These are phyloP conservation scores for Dendropsophus ebraccatus DNA, from an alignment of 2,113 vertebrate genomes.

Conservation along the genomic window DNA sequence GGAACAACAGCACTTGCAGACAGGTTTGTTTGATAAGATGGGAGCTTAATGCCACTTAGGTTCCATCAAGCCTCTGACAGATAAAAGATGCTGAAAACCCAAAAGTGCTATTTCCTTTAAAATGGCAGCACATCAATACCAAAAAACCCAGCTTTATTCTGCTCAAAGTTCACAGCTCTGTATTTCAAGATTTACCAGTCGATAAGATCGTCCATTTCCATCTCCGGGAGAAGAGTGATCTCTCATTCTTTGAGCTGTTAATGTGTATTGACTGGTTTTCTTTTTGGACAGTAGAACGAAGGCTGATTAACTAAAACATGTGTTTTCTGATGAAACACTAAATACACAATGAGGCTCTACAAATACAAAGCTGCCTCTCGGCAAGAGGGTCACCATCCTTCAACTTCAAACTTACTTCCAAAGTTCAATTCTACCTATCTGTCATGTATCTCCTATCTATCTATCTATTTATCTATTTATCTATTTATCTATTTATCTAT, in stretches of 20 bases:
- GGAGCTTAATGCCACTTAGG: slow-evolving; percentile 70
- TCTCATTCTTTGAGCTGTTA: slow-evolving; percentile 76
- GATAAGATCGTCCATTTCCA: slow-evolving; percentile 74
- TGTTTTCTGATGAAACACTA: slow-evolving; percentile 66
- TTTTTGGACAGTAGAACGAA: slow-evolving; percentile 68
- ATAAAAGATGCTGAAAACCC: slow-evolving; percentile 74
- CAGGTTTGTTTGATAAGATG: slow-evolving; percentile 68
- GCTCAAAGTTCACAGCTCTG: slow-evolving; percentile 70
- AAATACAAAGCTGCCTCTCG: background rate
- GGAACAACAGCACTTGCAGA: slow-evolving; percentile 56
- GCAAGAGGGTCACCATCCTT: background rate
- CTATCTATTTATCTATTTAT: too few species aligned
- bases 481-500: too few species aligned
- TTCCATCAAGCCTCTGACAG: slow-evolving; percentile 72
- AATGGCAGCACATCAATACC: slow-evolving; percentile 70
- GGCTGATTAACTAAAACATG: slow-evolving; percentile 68
- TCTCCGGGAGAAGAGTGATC: slow-evolving; percentile 70
- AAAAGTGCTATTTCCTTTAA: slow-evolving; percentile 64
- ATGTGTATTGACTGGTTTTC: slow-evolving; percentile 85
- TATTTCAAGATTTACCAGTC: slow-evolving; percentile 73
- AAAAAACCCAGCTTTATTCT: slow-evolving; percentile 61
- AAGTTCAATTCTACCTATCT: background rate
- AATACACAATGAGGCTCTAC: slow-evolving; percentile 50
- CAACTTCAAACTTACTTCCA: background rate
- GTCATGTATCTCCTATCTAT: too few species aligned